Evolutionary conservation across 1,140 invertebrate genomes (phyloP).

Genomic region (Trinorchestia longiramus): DNA sequence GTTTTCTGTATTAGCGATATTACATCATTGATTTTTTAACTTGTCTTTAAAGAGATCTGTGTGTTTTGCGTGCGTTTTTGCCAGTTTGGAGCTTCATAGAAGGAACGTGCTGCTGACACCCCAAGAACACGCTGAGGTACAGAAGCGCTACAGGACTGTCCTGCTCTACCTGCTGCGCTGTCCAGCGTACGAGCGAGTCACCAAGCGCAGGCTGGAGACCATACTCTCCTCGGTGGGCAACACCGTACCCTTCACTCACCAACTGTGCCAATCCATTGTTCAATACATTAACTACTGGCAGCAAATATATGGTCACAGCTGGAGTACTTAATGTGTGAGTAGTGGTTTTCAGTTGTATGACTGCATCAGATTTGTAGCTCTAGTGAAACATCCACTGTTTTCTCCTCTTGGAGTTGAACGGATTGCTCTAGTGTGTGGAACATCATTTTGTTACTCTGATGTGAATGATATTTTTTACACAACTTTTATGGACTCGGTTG

Average conservation of each 20-base stretch:
- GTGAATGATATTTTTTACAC: background rate
- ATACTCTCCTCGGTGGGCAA: conserved; percentile 57
- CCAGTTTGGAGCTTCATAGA: conserved; percentile 60
- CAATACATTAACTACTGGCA: conserved; percentile 66
- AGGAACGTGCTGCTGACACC: conserved; percentile 46
- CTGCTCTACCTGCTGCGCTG: conserved; percentile 64
- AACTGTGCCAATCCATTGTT: conserved; percentile 59
- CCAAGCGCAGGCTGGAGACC: conserved; percentile 56
- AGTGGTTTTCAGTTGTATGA: too few species aligned
- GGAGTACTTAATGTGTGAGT: conserved; percentile 56
- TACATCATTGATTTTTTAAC: background rate
- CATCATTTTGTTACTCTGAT: background rate
- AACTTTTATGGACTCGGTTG: too few species aligned
- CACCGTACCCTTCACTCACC: conserved; percentile 59
- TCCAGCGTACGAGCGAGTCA: conserved; percentile 62
- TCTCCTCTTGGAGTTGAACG: background rate
- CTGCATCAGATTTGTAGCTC: too few species aligned
- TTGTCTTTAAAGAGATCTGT: background rate
- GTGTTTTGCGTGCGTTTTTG: background rate
- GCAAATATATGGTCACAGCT: conserved; percentile 64
- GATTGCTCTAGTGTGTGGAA: background rate
- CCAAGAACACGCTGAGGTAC: conserved; percentile 59
- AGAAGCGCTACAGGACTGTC: conserved; percentile 58
- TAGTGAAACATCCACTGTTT: background rate
- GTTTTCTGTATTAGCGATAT: too few species aligned